Percentiles rank a stretch among this genome's conserved stretches.
Evolutionary conservation across 2,113 vertebrate species (phyloP).

Genomic region (Nothocercus nigrocapillus): DNA sequence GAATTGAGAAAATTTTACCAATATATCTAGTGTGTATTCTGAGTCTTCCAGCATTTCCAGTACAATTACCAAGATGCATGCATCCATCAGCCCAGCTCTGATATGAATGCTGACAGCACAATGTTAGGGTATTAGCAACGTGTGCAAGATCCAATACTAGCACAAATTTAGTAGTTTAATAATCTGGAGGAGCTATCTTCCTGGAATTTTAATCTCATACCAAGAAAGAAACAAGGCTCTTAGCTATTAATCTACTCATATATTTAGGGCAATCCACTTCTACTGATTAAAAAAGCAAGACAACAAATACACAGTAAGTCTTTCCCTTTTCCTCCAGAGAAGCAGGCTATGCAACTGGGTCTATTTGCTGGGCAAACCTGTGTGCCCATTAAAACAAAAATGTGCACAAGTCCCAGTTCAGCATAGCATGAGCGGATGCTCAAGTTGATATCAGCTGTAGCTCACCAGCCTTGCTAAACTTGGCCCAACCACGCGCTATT

Average conservation of each 20-base stretch:
- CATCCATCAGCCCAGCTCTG: slow-evolving; percentile 21
- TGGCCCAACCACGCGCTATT: background rate
- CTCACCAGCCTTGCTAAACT: background rate
- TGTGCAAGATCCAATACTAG: slow-evolving; percentile 45
- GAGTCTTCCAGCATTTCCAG: slow-evolving; percentile 19
- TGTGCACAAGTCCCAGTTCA: background rate
- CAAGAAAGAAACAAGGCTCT: slow-evolving; percentile 28
- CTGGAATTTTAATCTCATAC: slow-evolving; percentile 65
- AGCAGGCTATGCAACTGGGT: background rate
- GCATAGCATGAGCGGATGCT: background rate
- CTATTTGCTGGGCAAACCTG: background rate
- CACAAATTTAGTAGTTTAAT: slow-evolving; percentile 62
- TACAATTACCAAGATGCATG: slow-evolving; percentile 38
- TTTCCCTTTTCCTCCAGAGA: slow-evolving; percentile 49
- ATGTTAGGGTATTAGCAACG: slow-evolving; percentile 40
- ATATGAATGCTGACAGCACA: slow-evolving; percentile 35
- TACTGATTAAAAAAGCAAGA: slow-evolving; percentile 36
- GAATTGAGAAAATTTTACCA: background rate
- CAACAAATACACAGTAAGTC: background rate
- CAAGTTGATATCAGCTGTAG: background rate
- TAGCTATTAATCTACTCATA: slow-evolving; percentile 62
- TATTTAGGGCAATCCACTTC: slow-evolving; percentile 62
- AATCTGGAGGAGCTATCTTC: slow-evolving; percentile 61
- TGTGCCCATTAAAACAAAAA: background rate
- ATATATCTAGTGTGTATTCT: background rate